phyloP scores from a whole-genome alignment of 1,140 invertebrate genomes.

The Geopemphigus sp. region DNA sequence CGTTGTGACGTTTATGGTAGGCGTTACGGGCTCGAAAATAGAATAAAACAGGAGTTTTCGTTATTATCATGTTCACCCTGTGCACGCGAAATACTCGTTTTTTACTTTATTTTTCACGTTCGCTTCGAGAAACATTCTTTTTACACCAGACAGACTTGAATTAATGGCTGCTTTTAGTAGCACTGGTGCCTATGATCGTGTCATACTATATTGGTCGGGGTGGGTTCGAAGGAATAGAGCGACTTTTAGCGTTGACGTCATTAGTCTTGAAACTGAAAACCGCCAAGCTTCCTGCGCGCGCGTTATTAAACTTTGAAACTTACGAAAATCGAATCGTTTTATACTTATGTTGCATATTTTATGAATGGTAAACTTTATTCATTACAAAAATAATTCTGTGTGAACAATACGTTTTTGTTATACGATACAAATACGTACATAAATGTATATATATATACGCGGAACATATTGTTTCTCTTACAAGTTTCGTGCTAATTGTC shows the following conservation, averaged over 20 bases:
- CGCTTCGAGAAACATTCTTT: background rate
- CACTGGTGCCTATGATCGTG: background rate
- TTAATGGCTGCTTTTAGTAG: constrained; percentile 38
- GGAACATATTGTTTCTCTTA: too few species aligned
- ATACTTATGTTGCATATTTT: background rate
- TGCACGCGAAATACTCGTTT: constrained; percentile 21
- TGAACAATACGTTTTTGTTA: too few species aligned
- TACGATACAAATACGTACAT: too few species aligned
- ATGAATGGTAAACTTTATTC: background rate
- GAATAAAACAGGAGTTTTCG: background rate
- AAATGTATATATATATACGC: too few species aligned
- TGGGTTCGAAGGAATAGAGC: background rate
- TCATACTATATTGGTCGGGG: constrained; percentile 7
- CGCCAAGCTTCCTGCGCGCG: background rate
- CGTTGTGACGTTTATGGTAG: too few species aligned
- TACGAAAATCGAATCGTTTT: constrained; percentile 10
- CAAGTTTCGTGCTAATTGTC: too few species aligned
- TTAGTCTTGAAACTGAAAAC: constrained; percentile 5
- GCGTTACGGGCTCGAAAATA: background rate
- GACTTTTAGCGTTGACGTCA: constrained; percentile 21
- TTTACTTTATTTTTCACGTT: constrained; percentile 14
- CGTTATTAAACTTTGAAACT: background rate
- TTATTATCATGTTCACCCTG: background rate
- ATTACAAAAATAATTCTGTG: background rate
- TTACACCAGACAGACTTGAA: constrained; percentile 7